phyloP scores from a whole-genome alignment of 2,888 invertebrate species.

The Drosophila maculinotata region DNA sequence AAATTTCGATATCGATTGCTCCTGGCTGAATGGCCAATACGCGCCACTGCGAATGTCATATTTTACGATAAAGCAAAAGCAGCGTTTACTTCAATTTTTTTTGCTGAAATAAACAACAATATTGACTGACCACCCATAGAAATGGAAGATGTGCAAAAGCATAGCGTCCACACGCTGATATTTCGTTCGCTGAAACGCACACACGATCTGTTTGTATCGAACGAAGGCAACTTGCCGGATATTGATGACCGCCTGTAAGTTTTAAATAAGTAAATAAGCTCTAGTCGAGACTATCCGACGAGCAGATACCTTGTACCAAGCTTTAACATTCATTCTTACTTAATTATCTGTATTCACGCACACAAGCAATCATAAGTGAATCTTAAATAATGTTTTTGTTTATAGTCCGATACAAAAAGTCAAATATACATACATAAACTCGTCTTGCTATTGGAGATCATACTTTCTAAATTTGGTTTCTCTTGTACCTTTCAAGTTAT shows the following conservation, averaged over 20 bases:
- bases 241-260: constrained; percentile 92
- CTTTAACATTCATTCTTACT: no score
- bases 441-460: no score
- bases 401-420: no score
- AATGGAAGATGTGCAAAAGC: constrained; percentile 95
- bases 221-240: constrained; percentile 94
- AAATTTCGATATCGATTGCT: constrained; percentile 1
- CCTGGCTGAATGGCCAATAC: not conserved
- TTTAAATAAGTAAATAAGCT: no score
- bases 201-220: constrained; percentile 98
- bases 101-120: constrained; percentile 29
- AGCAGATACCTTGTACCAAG: no score
- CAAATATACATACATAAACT: no score
- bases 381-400: no score
- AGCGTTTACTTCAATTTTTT: constrained; percentile 23
- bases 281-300: no score
- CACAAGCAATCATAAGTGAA: no score
- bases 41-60: constrained; percentile 30
- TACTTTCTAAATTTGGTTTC: no score
- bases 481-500: no score
- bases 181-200: constrained; percentile 98
- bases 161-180: constrained; percentile 98
- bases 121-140: constrained; percentile 3
- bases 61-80: constrained; percentile 18
- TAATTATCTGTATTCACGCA: no score